Evolutionary conservation across 2,797 vertebrate species (phyloP).

Genomic region (Phoxinus dragarum): DNA sequence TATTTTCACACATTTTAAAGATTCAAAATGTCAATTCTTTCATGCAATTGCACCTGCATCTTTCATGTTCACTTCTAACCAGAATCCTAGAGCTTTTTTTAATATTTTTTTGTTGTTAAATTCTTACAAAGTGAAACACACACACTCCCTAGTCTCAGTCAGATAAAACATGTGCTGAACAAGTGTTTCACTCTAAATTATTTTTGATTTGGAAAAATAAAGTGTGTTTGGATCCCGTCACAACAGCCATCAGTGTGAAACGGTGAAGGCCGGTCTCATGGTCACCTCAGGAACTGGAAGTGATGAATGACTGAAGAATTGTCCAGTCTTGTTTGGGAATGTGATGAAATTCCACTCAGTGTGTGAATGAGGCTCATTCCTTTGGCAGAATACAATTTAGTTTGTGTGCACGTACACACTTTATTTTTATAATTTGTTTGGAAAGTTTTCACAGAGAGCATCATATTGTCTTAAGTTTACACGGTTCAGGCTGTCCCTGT

Average conservation of each 20-base stretch:
- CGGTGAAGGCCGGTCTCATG: background rate
- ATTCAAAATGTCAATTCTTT: no score
- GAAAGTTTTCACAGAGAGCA: background rate
- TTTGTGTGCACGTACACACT: background rate
- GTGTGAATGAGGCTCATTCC: background rate
- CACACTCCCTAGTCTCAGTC: background rate
- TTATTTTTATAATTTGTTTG: background rate
- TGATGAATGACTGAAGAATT: slow-evolving; percentile 35
- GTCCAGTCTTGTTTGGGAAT: slow-evolving; percentile 7
- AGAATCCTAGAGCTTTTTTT: background rate
- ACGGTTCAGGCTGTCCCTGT: background rate
- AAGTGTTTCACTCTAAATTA: background rate
- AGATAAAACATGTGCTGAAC: background rate
- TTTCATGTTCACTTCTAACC: background rate
- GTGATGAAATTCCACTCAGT: background rate
- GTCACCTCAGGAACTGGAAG: slow-evolving; percentile 31
- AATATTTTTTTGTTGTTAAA: background rate
- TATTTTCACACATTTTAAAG: background rate
- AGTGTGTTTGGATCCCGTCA: background rate
- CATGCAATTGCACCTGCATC: background rate
- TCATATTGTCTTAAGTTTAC: slow-evolving; percentile 6
- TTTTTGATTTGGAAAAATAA: background rate
- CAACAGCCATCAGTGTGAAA: background rate
- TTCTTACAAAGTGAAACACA: background rate
- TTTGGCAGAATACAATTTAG: background rate